Percentiles rank a stretch among this genome's conserved stretches.
Conservation (phyloP, 2,113 vertebrate genomes). For the Amia ocellicauda region DNA sequence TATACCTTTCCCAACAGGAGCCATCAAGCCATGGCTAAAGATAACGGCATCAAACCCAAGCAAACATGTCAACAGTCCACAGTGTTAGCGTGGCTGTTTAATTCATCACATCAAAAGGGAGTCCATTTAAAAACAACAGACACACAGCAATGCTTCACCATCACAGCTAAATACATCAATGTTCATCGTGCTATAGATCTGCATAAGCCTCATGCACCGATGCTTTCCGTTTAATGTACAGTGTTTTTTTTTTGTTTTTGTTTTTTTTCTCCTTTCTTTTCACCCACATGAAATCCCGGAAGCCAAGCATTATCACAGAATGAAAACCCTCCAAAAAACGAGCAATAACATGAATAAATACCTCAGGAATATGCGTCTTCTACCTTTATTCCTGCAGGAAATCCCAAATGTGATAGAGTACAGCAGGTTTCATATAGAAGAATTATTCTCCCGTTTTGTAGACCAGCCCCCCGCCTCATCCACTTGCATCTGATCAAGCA, state of each 20-base stretch:
- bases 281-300: slow-evolving; percentile 48
- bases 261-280: slow-evolving; percentile 24
- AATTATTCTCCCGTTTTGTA: slow-evolving; percentile 37
- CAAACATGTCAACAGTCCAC: slow-evolving; percentile 60
- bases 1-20: slow-evolving; percentile 55
- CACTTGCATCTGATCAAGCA: slow-evolving; percentile 66
- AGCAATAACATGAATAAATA: slow-evolving; percentile 33
- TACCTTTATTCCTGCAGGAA: slow-evolving; percentile 31
- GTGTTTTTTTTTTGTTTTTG: no score
- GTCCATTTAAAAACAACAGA: slow-evolving; percentile 8
- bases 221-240: slow-evolving; percentile 47
- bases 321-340: slow-evolving; percentile 17
- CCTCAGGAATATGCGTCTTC: slow-evolving; percentile 42
- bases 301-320: slow-evolving; percentile 25
- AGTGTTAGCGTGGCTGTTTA: slow-evolving; percentile 50
- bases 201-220: slow-evolving; percentile 43
- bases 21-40: slow-evolving; percentile 50
- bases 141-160: slow-evolving; percentile 8
- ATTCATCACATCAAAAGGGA: slow-evolving; percentile 31
- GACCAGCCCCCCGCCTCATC: slow-evolving; percentile 57
- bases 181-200: slow-evolving; percentile 55
- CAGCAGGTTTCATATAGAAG: slow-evolving; percentile 27
- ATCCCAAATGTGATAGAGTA: slow-evolving; percentile 29
- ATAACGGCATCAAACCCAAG: slow-evolving; percentile 72
- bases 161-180: slow-evolving; percentile 50